These are phyloP conservation scores for Brienomyrus brachyistius DNA, from an alignment of 2,113 vertebrate genomes.

Conservation along the genomic window DNA sequence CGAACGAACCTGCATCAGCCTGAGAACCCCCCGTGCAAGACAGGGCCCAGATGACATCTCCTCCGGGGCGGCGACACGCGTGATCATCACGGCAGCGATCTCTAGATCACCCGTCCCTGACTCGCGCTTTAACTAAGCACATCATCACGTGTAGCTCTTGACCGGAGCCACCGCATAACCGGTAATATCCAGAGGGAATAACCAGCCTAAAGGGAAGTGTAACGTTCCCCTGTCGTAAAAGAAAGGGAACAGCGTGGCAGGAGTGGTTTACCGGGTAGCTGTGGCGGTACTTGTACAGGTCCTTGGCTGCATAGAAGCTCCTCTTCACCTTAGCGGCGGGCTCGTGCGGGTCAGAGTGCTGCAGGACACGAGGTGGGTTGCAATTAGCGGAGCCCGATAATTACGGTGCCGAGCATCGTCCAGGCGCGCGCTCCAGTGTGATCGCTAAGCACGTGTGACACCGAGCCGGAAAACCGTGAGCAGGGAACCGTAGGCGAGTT, in stretches of 20 bases:
- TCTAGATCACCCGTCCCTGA: background rate
- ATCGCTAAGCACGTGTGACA: background rate
- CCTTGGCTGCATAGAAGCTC: conserved; percentile 93
- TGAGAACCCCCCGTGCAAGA: background rate
- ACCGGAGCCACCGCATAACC: background rate
- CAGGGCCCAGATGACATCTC: background rate
- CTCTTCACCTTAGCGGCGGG: conserved; percentile 83
- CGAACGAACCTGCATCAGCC: background rate
- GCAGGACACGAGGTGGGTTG: conserved; percentile 36
- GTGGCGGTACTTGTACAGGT: conserved; percentile 95
- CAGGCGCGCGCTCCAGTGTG: no score
- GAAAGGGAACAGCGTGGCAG: background rate
- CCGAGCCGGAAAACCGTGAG: background rate
- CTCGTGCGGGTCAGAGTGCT: conserved; percentile 69
- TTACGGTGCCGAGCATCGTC: background rate
- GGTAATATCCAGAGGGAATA: background rate
- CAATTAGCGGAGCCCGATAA: background rate
- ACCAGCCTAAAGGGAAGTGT: background rate
- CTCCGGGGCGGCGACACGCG: background rate
- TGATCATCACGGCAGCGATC: background rate
- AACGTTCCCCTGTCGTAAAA: background rate
- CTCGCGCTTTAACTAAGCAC: background rate
- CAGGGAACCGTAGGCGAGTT: background rate
- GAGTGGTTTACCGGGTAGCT: conserved; percentile 83
- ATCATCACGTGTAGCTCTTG: background rate